Percentiles rank a stretch among this genome's conserved stretches.
phyloP scores from a whole-genome alignment of 2,797 vertebrate species.

The Mallotus villosus region DNA sequence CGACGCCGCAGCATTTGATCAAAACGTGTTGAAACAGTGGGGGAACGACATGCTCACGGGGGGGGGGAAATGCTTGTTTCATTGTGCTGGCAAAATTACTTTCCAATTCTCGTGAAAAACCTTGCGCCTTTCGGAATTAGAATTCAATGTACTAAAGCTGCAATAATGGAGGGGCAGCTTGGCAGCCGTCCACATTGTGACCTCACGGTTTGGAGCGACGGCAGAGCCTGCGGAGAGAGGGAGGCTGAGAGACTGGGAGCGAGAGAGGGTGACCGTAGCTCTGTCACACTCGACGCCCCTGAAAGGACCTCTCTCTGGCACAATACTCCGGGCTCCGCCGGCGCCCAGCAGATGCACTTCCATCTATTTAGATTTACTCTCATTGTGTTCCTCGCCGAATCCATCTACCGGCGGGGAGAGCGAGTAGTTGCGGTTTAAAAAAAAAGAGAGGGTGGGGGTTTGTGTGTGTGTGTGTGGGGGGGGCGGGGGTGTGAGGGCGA shows the following conservation, averaged over 20 bases:
- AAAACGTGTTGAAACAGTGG: slow-evolving; percentile 64
- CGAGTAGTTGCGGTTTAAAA: neutral
- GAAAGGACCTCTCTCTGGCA: slow-evolving; percentile 30
- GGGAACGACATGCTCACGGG: slow-evolving; percentile 53
- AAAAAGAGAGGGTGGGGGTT: neutral
- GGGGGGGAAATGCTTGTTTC: slow-evolving; percentile 56
- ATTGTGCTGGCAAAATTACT: slow-evolving; percentile 67
- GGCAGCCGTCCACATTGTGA: slow-evolving; percentile 54
- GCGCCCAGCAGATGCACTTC: slow-evolving; percentile 16
- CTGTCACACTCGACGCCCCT: slow-evolving; percentile 35
- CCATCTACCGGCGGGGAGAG: neutral
- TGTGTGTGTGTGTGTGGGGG: too few relatives aligned
- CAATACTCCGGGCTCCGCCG: slow-evolving; percentile 14
- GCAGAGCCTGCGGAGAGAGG: slow-evolving; percentile 39
- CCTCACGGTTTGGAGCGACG: slow-evolving; percentile 58
- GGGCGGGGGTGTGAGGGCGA: too few relatives aligned
- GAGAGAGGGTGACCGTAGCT: slow-evolving; percentile 32
- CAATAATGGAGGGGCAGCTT: slow-evolving; percentile 57
- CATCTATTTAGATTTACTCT: slow-evolving; percentile 13
- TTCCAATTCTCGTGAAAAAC: slow-evolving; percentile 57
- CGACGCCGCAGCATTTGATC: slow-evolving; percentile 53
- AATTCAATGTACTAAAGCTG: slow-evolving; percentile 69
- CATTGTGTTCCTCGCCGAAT: slow-evolving; percentile 11
- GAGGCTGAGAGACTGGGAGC: slow-evolving; percentile 32
- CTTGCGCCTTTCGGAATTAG: slow-evolving; percentile 64